Evolutionary conservation across 1,140 invertebrate genomes (phyloP).

Genomic region (Paracyclopina nana): DNA sequence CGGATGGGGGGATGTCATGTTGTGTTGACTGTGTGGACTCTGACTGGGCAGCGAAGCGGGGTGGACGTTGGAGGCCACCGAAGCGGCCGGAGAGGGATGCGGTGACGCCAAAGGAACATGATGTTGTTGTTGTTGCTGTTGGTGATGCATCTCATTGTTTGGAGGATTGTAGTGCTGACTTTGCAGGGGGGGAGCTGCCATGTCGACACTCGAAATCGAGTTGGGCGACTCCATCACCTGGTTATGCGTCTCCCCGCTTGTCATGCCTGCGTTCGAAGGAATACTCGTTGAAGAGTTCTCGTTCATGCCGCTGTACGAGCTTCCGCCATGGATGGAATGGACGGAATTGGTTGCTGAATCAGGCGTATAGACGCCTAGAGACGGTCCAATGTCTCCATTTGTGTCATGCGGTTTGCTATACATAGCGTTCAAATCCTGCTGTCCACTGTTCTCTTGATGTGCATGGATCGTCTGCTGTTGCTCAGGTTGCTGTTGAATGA

Average conservation of each 20-base stretch:
- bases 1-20: conserved; percentile 1
- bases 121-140: not conserved
- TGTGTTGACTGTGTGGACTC: not conserved
- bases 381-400: conserved; percentile 1
- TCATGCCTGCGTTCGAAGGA: no score
- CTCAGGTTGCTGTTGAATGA: no score
- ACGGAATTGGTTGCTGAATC: conserved; percentile 66
- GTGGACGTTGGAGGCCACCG: not conserved
- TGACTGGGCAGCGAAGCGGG: not conserved
- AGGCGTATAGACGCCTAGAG: conserved; percentile 53
- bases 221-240: conserved; percentile 63
- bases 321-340: conserved; percentile 47
- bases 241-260: no score
- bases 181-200: not conserved
- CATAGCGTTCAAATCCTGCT: not conserved
- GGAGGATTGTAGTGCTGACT: conserved; percentile 18
- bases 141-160: conserved; percentile 15
- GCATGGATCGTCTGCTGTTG: no score
- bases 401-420: no score
- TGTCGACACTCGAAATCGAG: conserved; percentile 59
- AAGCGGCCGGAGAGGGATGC: not conserved
- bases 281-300: no score
- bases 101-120: not conserved
- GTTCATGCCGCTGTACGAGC: conserved; percentile 47
- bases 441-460: no score